Conservation (phyloP, 2,113 vertebrate species). For the Catagonus wagneri region DNA sequence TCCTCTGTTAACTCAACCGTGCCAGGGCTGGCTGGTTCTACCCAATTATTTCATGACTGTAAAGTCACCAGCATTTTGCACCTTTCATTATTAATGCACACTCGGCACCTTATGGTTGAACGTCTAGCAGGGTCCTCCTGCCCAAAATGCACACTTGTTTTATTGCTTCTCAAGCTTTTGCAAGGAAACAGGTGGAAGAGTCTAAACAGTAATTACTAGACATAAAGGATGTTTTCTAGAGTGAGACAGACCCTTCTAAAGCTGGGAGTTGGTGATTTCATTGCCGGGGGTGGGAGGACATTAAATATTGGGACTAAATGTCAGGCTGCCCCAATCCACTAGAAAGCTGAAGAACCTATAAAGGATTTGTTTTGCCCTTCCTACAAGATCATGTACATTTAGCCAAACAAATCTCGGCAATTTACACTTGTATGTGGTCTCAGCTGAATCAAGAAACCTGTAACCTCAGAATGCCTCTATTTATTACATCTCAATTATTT, state of each 20-base stretch:
- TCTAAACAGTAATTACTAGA: conserved; percentile 78
- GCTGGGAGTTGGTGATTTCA: conserved; percentile 37
- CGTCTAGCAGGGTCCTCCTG: conserved; percentile 76
- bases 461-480: conserved; percentile 88
- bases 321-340: not conserved
- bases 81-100: conserved; percentile 44
- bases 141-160: conserved; percentile 75
- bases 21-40: conserved; percentile 66
- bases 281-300: not conserved
- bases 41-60: conserved; percentile 68
- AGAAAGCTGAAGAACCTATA: conserved; percentile 64
- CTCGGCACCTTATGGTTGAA: conserved; percentile 71
- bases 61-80: conserved; percentile 66
- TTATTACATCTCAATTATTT: conserved; percentile 91
- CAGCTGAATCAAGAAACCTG: conserved; percentile 87
- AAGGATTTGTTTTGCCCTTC: conserved; percentile 70
- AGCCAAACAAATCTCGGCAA: conserved; percentile 80
- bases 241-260: conserved; percentile 69
- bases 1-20: conserved; percentile 2
- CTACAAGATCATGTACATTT: conserved; percentile 72
- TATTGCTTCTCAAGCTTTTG: conserved; percentile 79
- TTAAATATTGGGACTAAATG: conserved; percentile 50
- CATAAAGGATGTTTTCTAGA: conserved; percentile 68
- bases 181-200: conserved; percentile 81
- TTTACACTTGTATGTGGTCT: conserved; percentile 88